Conservation (phyloP, 1,140 invertebrate species). For the Sitophilus oryzae region DNA sequence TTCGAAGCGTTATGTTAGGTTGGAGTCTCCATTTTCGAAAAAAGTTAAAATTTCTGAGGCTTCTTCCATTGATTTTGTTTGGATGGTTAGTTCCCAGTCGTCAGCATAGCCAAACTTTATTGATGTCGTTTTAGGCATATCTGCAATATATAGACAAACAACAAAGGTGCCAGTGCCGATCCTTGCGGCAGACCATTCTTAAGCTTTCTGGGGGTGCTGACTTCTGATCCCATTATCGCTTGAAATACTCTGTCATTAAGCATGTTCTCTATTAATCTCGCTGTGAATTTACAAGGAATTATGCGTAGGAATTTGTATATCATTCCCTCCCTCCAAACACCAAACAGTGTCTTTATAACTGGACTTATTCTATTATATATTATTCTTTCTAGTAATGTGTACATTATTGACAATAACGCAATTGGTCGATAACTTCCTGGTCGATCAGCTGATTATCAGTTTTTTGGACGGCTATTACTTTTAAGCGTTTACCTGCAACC, state of each 20-base stretch:
- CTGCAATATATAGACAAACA: constrained; percentile 18
- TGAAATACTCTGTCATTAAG: constrained; percentile 16
- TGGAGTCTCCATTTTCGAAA: background rate
- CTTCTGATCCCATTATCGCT: constrained; percentile 9
- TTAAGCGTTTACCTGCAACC: too few relatives aligned
- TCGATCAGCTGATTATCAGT: too few relatives aligned
- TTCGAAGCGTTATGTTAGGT: constrained; percentile 1
- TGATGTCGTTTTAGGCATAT: constrained; percentile 3
- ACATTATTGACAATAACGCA: constrained; percentile 8
- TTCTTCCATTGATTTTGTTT: background rate
- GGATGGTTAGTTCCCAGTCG: constrained; percentile 14
- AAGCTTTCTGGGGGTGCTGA: constrained; percentile 14
- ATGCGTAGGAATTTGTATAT: constrained; percentile 4
- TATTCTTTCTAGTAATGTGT: constrained; percentile 21
- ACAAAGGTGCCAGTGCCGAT: constrained; percentile 16
- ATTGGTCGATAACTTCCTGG: too few relatives aligned
- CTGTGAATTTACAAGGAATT: constrained; percentile 12
- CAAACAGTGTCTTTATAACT: too few relatives aligned
- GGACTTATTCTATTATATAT: constrained; percentile 12
- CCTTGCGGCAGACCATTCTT: constrained; percentile 21
- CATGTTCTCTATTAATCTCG: constrained; percentile 13
- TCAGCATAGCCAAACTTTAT: constrained; percentile 12
- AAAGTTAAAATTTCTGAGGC: constrained; percentile 5
- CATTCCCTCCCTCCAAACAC: background rate
- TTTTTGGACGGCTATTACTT: too few relatives aligned